phyloP scores from a whole-genome alignment of 2,888 invertebrate species.

The Lepidonotus clava region DNA sequence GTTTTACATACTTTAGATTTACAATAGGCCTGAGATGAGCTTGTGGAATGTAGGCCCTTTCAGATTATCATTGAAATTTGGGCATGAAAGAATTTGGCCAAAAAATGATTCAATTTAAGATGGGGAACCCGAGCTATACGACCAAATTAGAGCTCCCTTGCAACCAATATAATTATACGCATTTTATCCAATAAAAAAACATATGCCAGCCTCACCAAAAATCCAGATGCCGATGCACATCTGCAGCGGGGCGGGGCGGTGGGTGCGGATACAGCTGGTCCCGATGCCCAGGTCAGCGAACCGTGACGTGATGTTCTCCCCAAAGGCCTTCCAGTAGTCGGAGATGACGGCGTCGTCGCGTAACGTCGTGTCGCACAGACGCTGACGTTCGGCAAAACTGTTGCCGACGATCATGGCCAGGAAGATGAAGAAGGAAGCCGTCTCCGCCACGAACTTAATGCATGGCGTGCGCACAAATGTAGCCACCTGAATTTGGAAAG shows the following conservation, averaged over 20 bases:
- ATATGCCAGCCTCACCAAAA: constrained; percentile 55
- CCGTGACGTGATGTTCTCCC: constrained; percentile 34
- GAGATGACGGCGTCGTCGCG: neutral
- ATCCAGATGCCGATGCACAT: constrained; percentile 63
- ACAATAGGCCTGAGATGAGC: no score
- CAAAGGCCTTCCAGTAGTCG: constrained; percentile 22
- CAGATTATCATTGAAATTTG: no score
- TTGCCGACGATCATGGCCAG: constrained; percentile 69
- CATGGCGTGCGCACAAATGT: constrained; percentile 75
- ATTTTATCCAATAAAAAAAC: no score
- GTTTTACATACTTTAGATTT: no score
- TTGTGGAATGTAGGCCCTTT: no score
- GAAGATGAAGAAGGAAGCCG: constrained; percentile 75
- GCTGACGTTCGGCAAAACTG: constrained; percentile 55
- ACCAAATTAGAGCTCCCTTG: no score
- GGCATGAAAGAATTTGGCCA: no score
- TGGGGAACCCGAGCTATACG: no score
- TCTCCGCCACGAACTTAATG: constrained; percentile 77
- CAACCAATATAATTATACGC: no score
- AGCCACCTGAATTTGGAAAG: constrained; percentile 74
- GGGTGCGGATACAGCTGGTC: constrained; percentile 59
- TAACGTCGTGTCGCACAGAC: constrained; percentile 51
- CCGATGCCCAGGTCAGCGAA: constrained; percentile 41
- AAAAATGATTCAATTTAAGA: no score
- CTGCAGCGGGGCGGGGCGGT: constrained; percentile 60